Conservation (phyloP, 2,888 invertebrate genomes). For the Archips xylosteana region DNA sequence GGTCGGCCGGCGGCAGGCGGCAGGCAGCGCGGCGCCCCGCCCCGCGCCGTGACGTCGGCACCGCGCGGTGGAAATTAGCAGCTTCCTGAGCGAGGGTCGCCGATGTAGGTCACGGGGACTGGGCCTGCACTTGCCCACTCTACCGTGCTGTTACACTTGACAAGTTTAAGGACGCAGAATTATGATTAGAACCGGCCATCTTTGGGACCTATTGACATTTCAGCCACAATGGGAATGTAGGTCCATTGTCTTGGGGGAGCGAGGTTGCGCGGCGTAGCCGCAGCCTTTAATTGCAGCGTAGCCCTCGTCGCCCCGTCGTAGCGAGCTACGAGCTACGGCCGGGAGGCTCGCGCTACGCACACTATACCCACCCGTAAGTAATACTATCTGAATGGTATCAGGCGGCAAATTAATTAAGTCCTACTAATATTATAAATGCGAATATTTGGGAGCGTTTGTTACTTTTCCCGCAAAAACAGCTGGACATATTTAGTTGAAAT, state of each 20-base stretch:
- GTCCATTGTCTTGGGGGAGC: conserved; percentile 25
- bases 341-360: conserved; percentile 33
- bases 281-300: conserved; percentile 41
- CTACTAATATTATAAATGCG: too few relatives aligned
- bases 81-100: conserved; percentile 85
- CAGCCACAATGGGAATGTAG: conserved; percentile 22
- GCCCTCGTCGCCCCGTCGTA: conserved; percentile 27
- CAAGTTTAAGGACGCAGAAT: conserved; percentile 83
- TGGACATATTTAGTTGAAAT: too few relatives aligned
- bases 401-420: background rate
- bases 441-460: too few relatives aligned
- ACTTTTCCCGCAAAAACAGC: too few relatives aligned
- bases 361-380: background rate
- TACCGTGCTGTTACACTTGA: conserved; percentile 78
- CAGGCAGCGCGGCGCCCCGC: conserved; percentile 55
- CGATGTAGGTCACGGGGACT: conserved; percentile 85
- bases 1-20: conserved; percentile 59
- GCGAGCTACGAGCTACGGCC: conserved; percentile 36
- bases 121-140: conserved; percentile 81
- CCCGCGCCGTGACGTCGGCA: conserved; percentile 69
- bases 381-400: conserved; percentile 8
- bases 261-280: conserved; percentile 18
- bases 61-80: conserved; percentile 83
- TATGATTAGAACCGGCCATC: conserved; percentile 65
- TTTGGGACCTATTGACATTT: conserved; percentile 36